Evolutionary conservation across 2,888 invertebrate species (phyloP), one percentile per base, ranked within the genome.

Genomic region (Scelioninae gen. 2): DNA sequence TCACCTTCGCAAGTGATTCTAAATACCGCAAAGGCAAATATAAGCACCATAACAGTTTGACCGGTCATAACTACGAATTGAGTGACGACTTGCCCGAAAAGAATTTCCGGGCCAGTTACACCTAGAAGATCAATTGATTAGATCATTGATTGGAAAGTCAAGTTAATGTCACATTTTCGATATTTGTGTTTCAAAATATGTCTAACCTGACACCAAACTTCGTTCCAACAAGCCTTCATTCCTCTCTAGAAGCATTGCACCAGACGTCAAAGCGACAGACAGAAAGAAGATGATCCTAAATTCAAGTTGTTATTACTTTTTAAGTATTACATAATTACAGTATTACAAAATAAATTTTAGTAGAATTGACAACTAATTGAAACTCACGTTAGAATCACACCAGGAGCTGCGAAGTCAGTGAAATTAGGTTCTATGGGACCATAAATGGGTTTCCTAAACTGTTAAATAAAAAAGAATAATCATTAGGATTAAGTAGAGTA

Each of bases 361-460:
- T n/a, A 22, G 5, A 22, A 22, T 22, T 22, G 5, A 22, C 22
- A 22, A 22, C 5, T 2, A 9, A 13, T 50, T 9, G 13, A 13
- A 35, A 89, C 91, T 90, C 84, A 94, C 93, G 95, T 95, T 53
- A 97, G 86, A 78, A 96, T 94, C 48, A 97, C 91, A 73, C 97
- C 97, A 1, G 97, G 97, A 1, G 96, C 96, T 69, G 96, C 96
- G 83, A 97, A 97, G 84, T 97, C 96, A 0, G 96, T 96, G 82
- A 97, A 96, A 82, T 94, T 94, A 0, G 96, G 94, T 58, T 91
- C 88, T 22, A 86, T 84, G 57, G 91, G 88, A 1, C 96, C 96
- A 80, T 94, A 96, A 45, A 96, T 87, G 0, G 95, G 95, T 0
- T 88, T 82, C 76, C 92, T 87, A 84, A 92, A 92, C 90, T 93